These are phyloP conservation scores for Peromyscus leucopus DNA, from an alignment of 2,113 vertebrate genomes.

Conservation along the genomic window DNA sequence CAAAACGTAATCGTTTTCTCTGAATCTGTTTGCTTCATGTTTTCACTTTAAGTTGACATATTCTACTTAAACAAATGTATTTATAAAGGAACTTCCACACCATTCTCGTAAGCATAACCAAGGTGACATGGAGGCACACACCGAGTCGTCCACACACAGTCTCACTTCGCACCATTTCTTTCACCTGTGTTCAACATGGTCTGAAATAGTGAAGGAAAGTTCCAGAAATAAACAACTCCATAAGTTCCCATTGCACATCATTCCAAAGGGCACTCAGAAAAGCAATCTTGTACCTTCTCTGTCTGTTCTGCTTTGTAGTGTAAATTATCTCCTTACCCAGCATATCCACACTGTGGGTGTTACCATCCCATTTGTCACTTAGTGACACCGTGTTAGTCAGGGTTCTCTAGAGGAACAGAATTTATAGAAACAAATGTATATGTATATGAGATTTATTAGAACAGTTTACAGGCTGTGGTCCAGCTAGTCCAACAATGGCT, in stretches of 20 bases:
- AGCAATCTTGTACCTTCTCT: background rate
- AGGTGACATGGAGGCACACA: too few species aligned
- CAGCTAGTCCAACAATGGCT: background rate
- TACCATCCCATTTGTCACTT: background rate
- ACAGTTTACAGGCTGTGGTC: background rate
- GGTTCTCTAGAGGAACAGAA: background rate
- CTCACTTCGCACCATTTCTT: background rate
- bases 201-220: background rate
- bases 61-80: background rate
- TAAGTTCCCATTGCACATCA: background rate
- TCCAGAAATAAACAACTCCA: background rate
- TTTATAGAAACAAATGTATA: background rate
- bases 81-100: background rate
- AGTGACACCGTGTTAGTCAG: background rate
- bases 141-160: too few species aligned
- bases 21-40: background rate
- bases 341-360: background rate
- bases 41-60: background rate
- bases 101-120: background rate
- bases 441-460: background rate
- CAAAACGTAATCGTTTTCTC: background rate
- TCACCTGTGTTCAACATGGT: background rate
- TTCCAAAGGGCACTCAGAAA: background rate
- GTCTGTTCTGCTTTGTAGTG: background rate
- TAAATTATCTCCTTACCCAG: background rate